Conservation (phyloP, 2,888 invertebrate species). For the Bunonema sp. region DNA sequence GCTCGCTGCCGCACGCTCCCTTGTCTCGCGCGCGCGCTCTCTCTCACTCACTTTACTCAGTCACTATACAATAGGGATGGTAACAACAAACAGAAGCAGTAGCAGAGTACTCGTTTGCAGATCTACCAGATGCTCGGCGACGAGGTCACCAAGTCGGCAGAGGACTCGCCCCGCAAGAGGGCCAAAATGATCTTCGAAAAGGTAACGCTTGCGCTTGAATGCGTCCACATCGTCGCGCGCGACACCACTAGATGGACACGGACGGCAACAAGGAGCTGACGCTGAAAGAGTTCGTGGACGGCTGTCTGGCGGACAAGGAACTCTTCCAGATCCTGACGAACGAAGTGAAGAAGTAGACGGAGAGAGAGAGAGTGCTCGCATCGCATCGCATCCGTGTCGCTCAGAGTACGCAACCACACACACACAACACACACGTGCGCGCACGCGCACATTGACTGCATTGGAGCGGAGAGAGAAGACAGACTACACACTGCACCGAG, state of each 20-base stretch:
- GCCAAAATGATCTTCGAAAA: conserved; percentile 97
- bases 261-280: conserved; percentile 79
- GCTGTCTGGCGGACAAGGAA: conserved; percentile 45
- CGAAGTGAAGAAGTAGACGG: conserved; percentile 36
- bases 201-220: conserved; percentile 12
- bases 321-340: conserved; percentile 45
- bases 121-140: conserved; percentile 99
- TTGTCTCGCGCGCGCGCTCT: no score
- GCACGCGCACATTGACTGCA: no score
- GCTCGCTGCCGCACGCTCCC: no score
- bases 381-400: no score
- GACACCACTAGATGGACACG: conserved; percentile 64
- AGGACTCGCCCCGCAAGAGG: conserved; percentile 78
- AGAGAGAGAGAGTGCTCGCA: not conserved
- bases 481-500: no score
- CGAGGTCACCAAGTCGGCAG: conserved; percentile 80
- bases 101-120: no score
- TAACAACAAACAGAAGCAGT: no score
- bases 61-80: no score
- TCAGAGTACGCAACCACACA: no score
- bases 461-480: no score
- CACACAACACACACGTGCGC: no score
- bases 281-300: conserved; percentile 55
- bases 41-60: no score
- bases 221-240: not conserved